Percentiles rank a stretch among this genome's conserved stretches.
Evolutionary conservation across 2,888 invertebrate species (phyloP).

Genomic region (Thymelicus sylvestris): DNA sequence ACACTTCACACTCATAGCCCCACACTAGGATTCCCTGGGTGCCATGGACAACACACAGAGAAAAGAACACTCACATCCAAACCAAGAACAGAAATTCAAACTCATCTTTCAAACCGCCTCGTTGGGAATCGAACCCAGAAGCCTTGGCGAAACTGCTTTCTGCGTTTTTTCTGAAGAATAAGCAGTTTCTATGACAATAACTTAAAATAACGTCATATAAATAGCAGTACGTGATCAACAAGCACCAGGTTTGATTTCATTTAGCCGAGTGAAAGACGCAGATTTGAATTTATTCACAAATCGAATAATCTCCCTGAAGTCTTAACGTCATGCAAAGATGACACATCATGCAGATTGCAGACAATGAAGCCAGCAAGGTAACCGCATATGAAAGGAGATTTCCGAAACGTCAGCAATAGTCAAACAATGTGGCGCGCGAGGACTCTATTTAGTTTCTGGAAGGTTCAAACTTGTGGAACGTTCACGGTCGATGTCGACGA

Average conservation of each 20-base stretch:
- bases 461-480: slow-evolving; percentile 29
- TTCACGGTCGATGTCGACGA: slow-evolving; percentile 59
- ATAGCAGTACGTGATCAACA: too few relatives aligned
- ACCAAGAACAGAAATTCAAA: too few relatives aligned
- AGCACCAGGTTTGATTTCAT: too few relatives aligned
- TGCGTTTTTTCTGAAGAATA: too few relatives aligned
- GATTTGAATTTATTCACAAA: background rate
- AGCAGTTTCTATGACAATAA: background rate
- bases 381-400: slow-evolving; percentile 24
- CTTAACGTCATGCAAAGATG: background rate
- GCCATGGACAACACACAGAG: too few relatives aligned
- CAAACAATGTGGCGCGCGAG: slow-evolving; percentile 13
- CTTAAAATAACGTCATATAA: too few relatives aligned
- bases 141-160: too few relatives aligned
- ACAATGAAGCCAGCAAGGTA: slow-evolving; percentile 14
- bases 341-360: slow-evolving; percentile 13
- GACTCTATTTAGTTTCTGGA: slow-evolving; percentile 32
- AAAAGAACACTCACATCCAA: too few relatives aligned
- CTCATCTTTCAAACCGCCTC: too few relatives aligned
- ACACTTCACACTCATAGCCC: too few relatives aligned
- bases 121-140: too few relatives aligned
- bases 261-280: background rate
- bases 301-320: background rate
- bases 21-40: too few relatives aligned
- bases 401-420: slow-evolving; percentile 25